Evolutionary conservation across 2,888 invertebrate genomes (phyloP), one percentile per base, ranked within the genome.

Genomic region (Strigamia maritima): DNA sequence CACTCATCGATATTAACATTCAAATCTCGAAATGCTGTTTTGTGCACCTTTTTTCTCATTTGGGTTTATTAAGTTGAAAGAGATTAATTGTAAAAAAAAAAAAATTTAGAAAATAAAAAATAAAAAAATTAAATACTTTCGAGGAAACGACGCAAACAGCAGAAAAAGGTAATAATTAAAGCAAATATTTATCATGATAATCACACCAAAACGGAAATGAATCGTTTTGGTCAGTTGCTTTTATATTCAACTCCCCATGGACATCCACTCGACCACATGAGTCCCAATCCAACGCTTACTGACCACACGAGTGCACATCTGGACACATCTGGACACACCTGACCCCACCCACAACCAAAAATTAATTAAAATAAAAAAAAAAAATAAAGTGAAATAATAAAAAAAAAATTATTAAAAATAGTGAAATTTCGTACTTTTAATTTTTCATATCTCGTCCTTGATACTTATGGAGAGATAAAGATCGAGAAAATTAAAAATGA

Each of bases 261-360:
- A 70, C 70, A 70, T 70, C 70, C 70, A 70, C 70, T 70, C 70
- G 70, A 70, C 70, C 70, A 70, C 70, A 70, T 70, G 70, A 70
- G 70, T 70, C 70, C 70, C 70, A 70, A 70, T 70, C 70, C 70
- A 70, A 70, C 70, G 70, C 70, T 70, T 70, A 28, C 70, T 70
- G 70, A 70, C 70, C 70, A 70, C 70, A 70, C 70, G 70, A 70
- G 70, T 70, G 70, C 70, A 70, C 70, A 70, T 28, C 70, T 70
- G 70, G 70, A 70, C 70, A 70, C 70, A 70, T 28, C 70, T 70
- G 70, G 70, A 70, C 70, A 70, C 70, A 70, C 70, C 70, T 70
- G 70, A 70, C 70, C 70, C 26, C 70, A 8, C 70, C 70, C 70
- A 60, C 60, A 6, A 60, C 12, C 60, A 60, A 60, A 19, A 60